Conservation (phyloP, 2,113 vertebrate genomes). For the Ptilonorhynchus violaceus region DNA sequence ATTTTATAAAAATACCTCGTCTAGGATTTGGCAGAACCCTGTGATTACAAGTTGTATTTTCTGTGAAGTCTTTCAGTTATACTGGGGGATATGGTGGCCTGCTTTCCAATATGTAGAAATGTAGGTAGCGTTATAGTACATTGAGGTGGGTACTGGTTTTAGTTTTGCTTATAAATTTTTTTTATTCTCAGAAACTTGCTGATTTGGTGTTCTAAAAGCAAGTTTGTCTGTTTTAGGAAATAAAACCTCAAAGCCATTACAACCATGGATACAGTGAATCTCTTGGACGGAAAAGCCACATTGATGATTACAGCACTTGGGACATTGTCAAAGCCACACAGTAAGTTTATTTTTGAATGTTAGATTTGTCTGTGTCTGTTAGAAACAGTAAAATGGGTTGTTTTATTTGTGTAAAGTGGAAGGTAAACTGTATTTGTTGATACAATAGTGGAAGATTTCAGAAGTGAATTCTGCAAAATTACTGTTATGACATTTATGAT, state of each 20-base stretch:
- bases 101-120: not conserved
- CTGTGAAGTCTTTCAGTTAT: not conserved
- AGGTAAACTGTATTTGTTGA: not conserved
- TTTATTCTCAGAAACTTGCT: not conserved
- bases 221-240: constrained; percentile 80
- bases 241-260: constrained; percentile 95
- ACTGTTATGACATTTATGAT: not conserved
- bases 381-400: not conserved
- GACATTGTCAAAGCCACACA: constrained; percentile 99
- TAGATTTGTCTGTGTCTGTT: not conserved
- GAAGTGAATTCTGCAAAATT: not conserved
- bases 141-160: not conserved
- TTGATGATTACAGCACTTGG: constrained; percentile 98
- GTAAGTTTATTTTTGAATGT: constrained; percentile 77
- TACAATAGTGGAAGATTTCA: not conserved
- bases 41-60: not conserved
- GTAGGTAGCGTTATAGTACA: not conserved
- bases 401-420: not conserved
- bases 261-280: constrained; percentile 94
- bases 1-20: not conserved
- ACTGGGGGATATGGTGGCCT: not conserved
- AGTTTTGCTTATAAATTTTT: not conserved
- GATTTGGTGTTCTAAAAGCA: not conserved
- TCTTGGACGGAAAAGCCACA: constrained; percentile 90
- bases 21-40: not conserved